Evolutionary conservation across 1,140 invertebrate species (phyloP).

Genomic region (Nylanderia fulva): DNA sequence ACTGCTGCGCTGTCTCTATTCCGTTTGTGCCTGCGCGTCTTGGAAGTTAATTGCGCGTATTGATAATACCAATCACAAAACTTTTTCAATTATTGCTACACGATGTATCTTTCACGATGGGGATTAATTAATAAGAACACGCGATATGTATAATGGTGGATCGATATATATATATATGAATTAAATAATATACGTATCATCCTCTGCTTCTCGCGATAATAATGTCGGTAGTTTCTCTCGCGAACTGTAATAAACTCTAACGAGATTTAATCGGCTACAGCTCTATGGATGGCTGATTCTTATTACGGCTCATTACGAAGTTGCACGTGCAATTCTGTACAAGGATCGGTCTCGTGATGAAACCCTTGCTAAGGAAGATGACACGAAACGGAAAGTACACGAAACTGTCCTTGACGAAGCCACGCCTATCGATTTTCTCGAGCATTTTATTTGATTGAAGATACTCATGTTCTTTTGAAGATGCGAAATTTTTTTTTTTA

Average conservation of each 20-base stretch:
- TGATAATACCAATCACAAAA: neutral
- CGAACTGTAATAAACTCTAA: conserved; percentile 17
- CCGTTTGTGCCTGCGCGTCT: neutral
- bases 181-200: neutral
- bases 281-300: conserved; percentile 21
- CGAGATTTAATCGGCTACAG: conserved; percentile 30
- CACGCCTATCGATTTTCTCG: conserved; percentile 53
- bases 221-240: neutral
- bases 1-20: neutral
- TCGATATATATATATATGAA: too few species aligned
- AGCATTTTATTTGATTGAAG: conserved; percentile 52
- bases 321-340: conserved; percentile 18
- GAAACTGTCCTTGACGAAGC: conserved; percentile 51
- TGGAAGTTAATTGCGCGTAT: neutral
- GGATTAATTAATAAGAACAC: neutral
- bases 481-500: conserved; percentile 7
- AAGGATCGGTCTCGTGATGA: neutral
- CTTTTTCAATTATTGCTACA: neutral
- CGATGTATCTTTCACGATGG: neutral
- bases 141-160: too few species aligned
- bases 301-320: conserved; percentile 34
- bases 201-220: neutral
- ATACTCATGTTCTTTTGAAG: conserved; percentile 7
- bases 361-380: conserved; percentile 7
- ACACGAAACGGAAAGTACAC: conserved; percentile 46